phyloP scores from a whole-genome alignment of 2,888 invertebrate genomes.

The Ennomos erosarius region DNA sequence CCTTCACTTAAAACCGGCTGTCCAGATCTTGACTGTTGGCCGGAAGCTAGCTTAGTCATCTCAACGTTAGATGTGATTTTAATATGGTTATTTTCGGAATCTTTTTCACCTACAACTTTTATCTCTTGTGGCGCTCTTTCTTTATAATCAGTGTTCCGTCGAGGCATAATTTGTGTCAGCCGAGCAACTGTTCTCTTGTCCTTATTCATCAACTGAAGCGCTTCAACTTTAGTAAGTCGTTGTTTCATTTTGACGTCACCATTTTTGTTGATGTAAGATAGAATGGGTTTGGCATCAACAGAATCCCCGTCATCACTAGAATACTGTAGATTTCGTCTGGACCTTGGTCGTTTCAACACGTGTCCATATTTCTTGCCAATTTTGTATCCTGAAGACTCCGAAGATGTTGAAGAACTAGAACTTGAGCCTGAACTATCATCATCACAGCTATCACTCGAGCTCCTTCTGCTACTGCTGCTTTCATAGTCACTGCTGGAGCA shows the following conservation, averaged over 20 bases:
- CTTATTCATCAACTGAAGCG: conserved; percentile 2
- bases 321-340: conserved; percentile 4
- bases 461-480: neutral
- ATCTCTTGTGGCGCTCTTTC: neutral
- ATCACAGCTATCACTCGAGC: neutral
- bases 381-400: neutral
- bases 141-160: neutral
- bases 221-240: conserved; percentile 7
- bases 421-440: neutral
- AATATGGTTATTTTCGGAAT: conserved; percentile 2
- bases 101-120: neutral
- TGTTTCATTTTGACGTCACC: conserved; percentile 1
- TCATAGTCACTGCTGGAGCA: neutral
- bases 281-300: neutral
- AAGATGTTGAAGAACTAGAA: conserved; percentile 1
- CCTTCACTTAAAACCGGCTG: neutral
- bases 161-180: no score
- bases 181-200: neutral
- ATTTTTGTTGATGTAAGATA: conserved; percentile 3
- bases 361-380: conserved; percentile 15
- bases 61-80: neutral
- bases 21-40: neutral
- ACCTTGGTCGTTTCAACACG: conserved; percentile 1
- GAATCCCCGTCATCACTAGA: neutral
- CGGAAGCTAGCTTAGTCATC: neutral